phyloP scores from a whole-genome alignment of 2,113 vertebrate genomes.

The Gorsachius goisagi region DNA sequence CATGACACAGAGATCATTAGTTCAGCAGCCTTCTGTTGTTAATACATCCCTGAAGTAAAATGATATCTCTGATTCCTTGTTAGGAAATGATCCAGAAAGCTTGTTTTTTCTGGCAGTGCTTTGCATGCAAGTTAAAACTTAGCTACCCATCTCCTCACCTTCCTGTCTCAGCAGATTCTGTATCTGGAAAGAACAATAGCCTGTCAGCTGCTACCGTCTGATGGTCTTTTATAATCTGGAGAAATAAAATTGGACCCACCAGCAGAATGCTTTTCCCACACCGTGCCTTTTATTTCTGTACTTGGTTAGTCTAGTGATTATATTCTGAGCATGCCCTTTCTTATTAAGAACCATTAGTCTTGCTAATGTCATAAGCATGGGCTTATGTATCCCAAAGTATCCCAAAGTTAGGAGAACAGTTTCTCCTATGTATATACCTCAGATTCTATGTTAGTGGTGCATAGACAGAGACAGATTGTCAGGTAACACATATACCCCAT shows the following conservation, averaged over 20 bases:
- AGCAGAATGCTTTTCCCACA: constrained; percentile 16
- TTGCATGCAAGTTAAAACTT: constrained; percentile 31
- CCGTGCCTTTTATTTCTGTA: background rate
- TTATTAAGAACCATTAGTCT: background rate
- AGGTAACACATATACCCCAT: background rate
- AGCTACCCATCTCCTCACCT: constrained; percentile 13
- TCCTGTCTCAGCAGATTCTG: constrained; percentile 58
- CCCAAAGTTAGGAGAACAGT: background rate
- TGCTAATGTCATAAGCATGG: background rate
- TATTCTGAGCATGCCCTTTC: background rate
- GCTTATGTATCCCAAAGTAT: background rate
- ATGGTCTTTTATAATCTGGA: constrained; percentile 6
- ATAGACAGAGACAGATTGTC: background rate
- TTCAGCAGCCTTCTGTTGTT: background rate
- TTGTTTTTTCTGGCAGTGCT: constrained; percentile 19
- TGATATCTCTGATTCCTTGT: background rate
- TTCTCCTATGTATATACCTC: constrained; percentile 11
- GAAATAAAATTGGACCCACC: background rate
- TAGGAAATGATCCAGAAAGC: constrained; percentile 1
- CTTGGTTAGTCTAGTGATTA: background rate
- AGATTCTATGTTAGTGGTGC: background rate
- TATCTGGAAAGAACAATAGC: constrained; percentile 21
- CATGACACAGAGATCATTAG: background rate
- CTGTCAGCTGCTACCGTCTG: background rate
- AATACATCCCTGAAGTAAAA: background rate